Percentiles rank a stretch among this genome's conserved stretches.
These are phyloP conservation scores for Papilio helenus DNA, from an alignment of 1,140 invertebrate species.

Conservation along the genomic window DNA sequence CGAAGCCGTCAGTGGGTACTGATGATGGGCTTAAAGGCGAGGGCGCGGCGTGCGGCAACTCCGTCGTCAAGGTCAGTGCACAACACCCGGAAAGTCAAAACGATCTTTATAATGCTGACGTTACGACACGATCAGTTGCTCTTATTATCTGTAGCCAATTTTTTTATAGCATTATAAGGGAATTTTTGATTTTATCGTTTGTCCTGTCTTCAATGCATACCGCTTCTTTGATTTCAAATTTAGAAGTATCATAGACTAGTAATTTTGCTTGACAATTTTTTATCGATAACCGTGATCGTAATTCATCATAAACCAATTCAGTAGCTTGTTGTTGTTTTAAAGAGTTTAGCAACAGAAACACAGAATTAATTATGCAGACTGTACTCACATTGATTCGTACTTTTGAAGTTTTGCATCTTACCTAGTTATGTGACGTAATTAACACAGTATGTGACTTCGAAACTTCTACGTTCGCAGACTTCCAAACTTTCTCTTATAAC, in stretches of 20 bases:
- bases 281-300: no score
- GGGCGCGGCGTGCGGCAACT: constrained; percentile 87
- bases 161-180: no score
- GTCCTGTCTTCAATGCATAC: no score
- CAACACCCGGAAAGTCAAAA: background rate
- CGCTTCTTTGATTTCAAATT: no score
- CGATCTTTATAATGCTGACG: background rate
- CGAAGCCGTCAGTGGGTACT: constrained; percentile 85
- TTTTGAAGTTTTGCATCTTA: background rate
- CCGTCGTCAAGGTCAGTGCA: constrained; percentile 84
- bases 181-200: no score
- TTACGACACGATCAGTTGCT: background rate
- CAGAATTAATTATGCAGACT: no score
- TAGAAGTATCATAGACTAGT: no score
- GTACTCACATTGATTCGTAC: background rate
- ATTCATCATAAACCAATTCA: no score
- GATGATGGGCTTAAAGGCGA: constrained; percentile 89
- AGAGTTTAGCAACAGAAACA: no score
- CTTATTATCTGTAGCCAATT: background rate
- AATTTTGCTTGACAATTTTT: no score
- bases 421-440: background rate
- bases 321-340: background rate
- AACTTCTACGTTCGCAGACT: background rate
- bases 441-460: background rate
- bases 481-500: background rate